phyloP scores from a whole-genome alignment of 1,140 invertebrate genomes.

The Hycleus phaleratus region DNA sequence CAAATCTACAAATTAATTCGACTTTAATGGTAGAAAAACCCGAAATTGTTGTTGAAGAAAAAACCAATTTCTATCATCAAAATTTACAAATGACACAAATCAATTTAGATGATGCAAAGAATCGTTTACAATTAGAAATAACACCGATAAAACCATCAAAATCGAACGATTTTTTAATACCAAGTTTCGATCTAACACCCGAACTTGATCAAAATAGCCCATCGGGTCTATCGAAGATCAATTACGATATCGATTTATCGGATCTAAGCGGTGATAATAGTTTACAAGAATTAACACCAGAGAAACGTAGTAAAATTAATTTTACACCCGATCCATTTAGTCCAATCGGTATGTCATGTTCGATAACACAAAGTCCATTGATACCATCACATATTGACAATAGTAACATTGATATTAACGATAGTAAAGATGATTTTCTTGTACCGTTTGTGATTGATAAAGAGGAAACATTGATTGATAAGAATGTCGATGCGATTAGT shows the following conservation, averaged over 20 bases:
- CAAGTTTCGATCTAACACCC: constrained; percentile 36
- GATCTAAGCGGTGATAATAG: constrained; percentile 63
- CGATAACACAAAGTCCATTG: constrained; percentile 28
- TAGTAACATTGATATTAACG: not conserved
- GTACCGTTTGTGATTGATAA: constrained; percentile 38
- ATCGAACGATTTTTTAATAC: no score
- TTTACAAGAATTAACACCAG: constrained; percentile 45
- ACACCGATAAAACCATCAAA: constrained; percentile 10
- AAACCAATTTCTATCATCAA: constrained; percentile 24
- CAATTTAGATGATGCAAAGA: constrained; percentile 20
- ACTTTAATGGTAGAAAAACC: not conserved
- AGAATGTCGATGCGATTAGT: constrained; percentile 45
- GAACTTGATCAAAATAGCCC: constrained; percentile 46
- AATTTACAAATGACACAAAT: constrained; percentile 26
- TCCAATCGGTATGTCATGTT: constrained; percentile 30
- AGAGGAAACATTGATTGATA: constrained; percentile 51
- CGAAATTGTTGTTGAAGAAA: not conserved
- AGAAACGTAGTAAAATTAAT: constrained; percentile 30
- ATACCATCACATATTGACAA: constrained; percentile 25
- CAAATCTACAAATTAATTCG: constrained; percentile 34
- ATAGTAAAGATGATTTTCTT: constrained; percentile 38
- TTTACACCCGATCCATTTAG: constrained; percentile 39
- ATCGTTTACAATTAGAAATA: constrained; percentile 31
- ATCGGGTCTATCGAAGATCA: constrained; percentile 56
- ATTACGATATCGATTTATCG: constrained; percentile 64